Conservation (phyloP, 2,113 vertebrate genomes). For the Anser brachyrhynchus region DNA sequence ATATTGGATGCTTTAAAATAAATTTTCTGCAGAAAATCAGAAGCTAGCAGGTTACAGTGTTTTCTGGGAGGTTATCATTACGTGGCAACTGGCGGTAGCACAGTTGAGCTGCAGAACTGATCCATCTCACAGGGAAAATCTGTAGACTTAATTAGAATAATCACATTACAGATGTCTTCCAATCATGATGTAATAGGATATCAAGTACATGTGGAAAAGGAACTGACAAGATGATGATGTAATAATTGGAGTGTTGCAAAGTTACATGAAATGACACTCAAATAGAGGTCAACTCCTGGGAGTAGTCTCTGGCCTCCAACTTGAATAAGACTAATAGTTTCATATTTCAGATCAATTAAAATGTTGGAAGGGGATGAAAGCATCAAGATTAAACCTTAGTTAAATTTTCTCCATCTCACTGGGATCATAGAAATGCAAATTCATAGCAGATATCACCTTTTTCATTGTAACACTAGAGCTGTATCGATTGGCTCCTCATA, state of each 20-base stretch:
- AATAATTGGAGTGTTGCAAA: neutral
- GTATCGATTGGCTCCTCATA: neutral
- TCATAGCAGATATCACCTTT: neutral
- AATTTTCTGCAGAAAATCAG: neutral
- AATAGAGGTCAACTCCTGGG: neutral
- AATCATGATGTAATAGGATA: neutral
- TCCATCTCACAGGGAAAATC: neutral
- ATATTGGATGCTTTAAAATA: neutral
- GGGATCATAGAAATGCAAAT: neutral
- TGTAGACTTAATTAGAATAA: neutral
- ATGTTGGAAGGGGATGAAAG: neutral
- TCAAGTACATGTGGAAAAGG: neutral
- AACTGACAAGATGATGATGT: neutral
- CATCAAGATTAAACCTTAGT: neutral
- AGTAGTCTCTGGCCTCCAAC: neutral
- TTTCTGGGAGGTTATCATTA: neutral
- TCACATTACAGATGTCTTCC: neutral
- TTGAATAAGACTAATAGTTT: neutral
- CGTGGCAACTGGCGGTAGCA: neutral
- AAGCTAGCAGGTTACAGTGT: neutral
- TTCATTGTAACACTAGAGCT: neutral
- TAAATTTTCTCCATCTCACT: neutral
- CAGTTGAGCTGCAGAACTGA: neutral
- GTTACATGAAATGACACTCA: neutral
- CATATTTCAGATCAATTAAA: neutral